Conservation (phyloP, 2,797 vertebrate genomes). For the Myotis findleyi region DNA sequence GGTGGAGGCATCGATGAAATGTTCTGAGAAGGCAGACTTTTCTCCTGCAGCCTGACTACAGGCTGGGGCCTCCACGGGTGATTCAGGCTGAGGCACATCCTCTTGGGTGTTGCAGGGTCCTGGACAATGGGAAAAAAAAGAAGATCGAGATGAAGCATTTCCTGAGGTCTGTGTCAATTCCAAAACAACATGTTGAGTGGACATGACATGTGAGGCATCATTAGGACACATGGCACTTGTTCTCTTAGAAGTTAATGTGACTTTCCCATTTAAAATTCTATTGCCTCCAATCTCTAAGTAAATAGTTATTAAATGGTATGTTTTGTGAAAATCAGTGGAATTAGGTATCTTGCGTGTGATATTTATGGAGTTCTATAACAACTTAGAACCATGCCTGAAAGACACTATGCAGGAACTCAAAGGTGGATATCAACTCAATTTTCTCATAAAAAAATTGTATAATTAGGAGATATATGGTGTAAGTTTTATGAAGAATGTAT, state of each 20-base stretch:
- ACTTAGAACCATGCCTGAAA: not conserved
- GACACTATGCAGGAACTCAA: not conserved
- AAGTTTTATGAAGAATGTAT: not conserved
- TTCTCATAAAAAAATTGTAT: not conserved
- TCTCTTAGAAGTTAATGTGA: not conserved
- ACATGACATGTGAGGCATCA: not conserved
- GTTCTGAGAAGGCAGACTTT: not conserved
- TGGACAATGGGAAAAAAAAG: not conserved
- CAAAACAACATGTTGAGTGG: not conserved
- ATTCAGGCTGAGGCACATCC: not conserved
- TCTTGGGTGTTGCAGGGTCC: not conserved
- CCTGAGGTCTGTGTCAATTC: not conserved
- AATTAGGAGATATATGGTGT: not conserved
- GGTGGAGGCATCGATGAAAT: not conserved
- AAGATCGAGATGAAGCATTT: not conserved
- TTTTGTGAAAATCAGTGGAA: not conserved
- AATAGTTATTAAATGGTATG: not conserved
- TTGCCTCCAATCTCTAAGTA: not conserved
- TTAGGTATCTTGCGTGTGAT: not conserved
- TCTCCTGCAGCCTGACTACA: rapidly evolving
- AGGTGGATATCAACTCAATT: not conserved
- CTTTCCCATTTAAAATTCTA: not conserved
- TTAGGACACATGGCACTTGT: not conserved
- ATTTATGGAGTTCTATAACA: not conserved
- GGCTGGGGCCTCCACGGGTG: rapidly evolving